Base-by-base conservation (phyloP, 2,113 vertebrate species). In the Ramphastos sulfuratus region DNA sequence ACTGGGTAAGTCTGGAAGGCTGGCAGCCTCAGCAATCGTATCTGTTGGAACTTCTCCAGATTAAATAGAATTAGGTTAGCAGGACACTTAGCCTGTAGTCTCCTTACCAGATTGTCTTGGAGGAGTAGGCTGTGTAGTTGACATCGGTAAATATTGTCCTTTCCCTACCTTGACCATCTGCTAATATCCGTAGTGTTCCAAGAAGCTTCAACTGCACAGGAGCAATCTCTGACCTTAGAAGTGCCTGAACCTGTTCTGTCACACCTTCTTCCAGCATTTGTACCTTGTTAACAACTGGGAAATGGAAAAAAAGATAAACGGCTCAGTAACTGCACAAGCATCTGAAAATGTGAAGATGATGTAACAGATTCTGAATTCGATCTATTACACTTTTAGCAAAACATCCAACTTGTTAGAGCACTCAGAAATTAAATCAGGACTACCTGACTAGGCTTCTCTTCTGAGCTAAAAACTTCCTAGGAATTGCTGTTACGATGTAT, bases 191-290 rank as follows among this genome's bases (percentile, higher is more conserved):
- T 10, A 99, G 76, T 1, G 98, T 98, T 6, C 98, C 98, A 14
- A 99, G 97, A 17, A 99, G 97, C 80, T 98, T 99, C 72, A 98
- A 98, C 91, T 98, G 98, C 65, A 97, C 98, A 1, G 98, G 98
- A 9, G 98, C 98, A 96, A 98, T 98, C 96, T 99, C 98, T 2
- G 98, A 98, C 52, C 97, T 97, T 33, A 99, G 97, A 18, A 99
- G 97, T 6, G 92, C 95, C 95, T 98, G 97, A 54, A 99, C 98
- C 46, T 98, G 93, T 89, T 98, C 97, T 4, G 95, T 97, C 7
- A 98, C 96, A 0, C 98, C 98, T 60, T 98, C 98, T 58, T 98
- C 97, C 95, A 99, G 96, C 97, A 98, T 97, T 46, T 97, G 97
- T 74, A 98, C 98, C 92, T 98, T 99, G 97, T 98, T 99, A 77